Evolutionary conservation across 1,140 invertebrate genomes (phyloP).

Genomic region (Zaprionus capensis): DNA sequence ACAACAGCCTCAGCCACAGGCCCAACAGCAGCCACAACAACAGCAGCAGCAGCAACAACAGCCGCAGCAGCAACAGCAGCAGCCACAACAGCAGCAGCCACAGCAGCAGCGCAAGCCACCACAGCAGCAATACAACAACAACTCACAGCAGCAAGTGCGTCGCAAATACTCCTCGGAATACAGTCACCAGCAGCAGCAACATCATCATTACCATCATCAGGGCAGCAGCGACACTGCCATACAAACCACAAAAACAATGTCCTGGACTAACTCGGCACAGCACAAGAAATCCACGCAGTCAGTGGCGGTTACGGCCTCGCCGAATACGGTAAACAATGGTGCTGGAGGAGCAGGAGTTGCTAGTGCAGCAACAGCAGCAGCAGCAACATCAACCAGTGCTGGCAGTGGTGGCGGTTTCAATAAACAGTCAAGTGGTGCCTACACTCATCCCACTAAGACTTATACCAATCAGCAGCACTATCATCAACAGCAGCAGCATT

Average conservation of each 20-base stretch:
- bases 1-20: constrained; percentile 21
- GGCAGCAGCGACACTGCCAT: constrained; percentile 70
- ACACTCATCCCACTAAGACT: constrained; percentile 53
- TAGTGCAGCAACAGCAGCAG: constrained; percentile 17
- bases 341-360: constrained; percentile 16
- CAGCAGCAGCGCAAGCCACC: constrained; percentile 65
- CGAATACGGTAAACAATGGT: constrained; percentile 70
- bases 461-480: constrained; percentile 66
- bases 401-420: constrained; percentile 18
- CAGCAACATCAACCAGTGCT: constrained; percentile 14
- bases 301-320: constrained; percentile 80
- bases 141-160: constrained; percentile 57
- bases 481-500: constrained; percentile 65
- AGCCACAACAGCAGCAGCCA: constrained; percentile 52
- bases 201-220: constrained; percentile 64
- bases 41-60: constrained; percentile 45
- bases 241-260: constrained; percentile 80
- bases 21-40: constrained; percentile 34
- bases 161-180: constrained; percentile 75
- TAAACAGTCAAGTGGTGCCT: constrained; percentile 32
- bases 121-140: constrained; percentile 63
- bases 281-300: constrained; percentile 81
- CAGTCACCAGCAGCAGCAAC: constrained; percentile 52
- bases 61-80: constrained; percentile 41
- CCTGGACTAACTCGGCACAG: constrained; percentile 80